Base-by-base conservation (phyloP, 2,888 invertebrate species). In the Argyresthia goedartella region DNA sequence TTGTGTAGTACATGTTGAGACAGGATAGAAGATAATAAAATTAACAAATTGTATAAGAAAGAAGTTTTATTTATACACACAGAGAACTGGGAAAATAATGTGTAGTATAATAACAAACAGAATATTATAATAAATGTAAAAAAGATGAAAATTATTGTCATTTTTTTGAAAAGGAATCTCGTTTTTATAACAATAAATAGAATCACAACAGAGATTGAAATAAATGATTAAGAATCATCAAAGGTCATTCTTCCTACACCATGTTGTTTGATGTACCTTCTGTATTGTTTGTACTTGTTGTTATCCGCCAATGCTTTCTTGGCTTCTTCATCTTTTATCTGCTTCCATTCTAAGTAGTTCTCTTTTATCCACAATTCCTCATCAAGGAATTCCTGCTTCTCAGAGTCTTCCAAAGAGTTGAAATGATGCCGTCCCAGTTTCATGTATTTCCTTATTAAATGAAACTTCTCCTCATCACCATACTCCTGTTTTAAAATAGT, bases 161-260 rank as follows among this genome's bases (percentile, higher is more conserved):
- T n/a, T 25, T 4, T 25, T 25, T 25, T 25, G 25, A 25, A n/a
- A 39, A 39, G n/a, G 39, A 39, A 39, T 39, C 39, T 39, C 39
- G 25, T 4, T 25, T 25, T 2, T 25, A 25, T 25, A 4, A 25
- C 25, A 25, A 25, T 44, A 15, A 44, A 43, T 15, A 42, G 8
- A 43, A 43, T 13, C 15, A 43, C 1, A 13, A 43, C n/a, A 43
- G 9, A 43, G 14, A 43, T 9, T 43, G 10, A 36, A 10, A 39
- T 44, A 16, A 15, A 16, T 16, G 6, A 66, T 87, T 85, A 90
- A 52, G 90, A 94, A 71, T 95, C 95, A 64, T 94, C 95, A 74
- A 97, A 97, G n/a, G 94, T 95, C 88, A 97, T 94, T 67, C 96
- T 89, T 1, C 95, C 93, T 0, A 94, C 91, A 3, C 96, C 96